phyloP scores from a whole-genome alignment of 2,888 invertebrate species.

The Galeruca laticollis region DNA sequence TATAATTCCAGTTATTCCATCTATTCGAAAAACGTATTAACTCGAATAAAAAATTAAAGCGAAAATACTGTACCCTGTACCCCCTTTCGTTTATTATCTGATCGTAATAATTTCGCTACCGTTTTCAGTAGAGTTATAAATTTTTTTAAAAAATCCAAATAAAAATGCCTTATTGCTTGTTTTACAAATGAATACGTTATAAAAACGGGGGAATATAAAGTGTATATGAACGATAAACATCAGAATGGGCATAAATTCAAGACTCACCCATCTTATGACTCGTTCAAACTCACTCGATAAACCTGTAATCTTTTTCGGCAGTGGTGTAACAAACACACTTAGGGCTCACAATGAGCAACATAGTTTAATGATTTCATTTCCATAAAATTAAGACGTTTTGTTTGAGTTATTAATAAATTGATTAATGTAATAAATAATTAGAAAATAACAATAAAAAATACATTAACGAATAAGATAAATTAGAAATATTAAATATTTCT shows the following conservation, averaged over 20 bases:
- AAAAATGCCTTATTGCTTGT: slow-evolving; percentile 36
- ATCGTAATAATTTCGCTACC: slow-evolving; percentile 30
- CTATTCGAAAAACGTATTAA: neutral
- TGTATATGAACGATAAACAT: slow-evolving; percentile 36
- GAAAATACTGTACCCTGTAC: slow-evolving; percentile 8
- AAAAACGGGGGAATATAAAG: slow-evolving; percentile 33
- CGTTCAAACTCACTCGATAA: slow-evolving; percentile 32
- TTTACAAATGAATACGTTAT: slow-evolving; percentile 32
- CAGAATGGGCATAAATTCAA: slow-evolving; percentile 34
- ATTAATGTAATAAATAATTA: too few species aligned
- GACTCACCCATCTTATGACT: slow-evolving; percentile 35
- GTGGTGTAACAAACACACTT: slow-evolving; percentile 10
- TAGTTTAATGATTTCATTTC: too few species aligned
- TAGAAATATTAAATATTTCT: too few species aligned
- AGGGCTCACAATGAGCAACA: too few species aligned
- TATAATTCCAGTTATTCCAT: too few species aligned
- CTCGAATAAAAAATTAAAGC: neutral
- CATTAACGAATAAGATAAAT: too few species aligned
- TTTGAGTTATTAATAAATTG: too few species aligned
- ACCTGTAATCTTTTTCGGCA: slow-evolving; percentile 24
- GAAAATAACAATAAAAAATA: too few species aligned
- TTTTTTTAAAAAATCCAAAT: slow-evolving; percentile 28
- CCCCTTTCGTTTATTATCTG: slow-evolving; percentile 21
- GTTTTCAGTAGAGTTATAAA: slow-evolving; percentile 19
- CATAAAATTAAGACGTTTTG: too few species aligned